These are phyloP conservation scores for Himalopsyche anomala DNA, from an alignment of 2,888 invertebrate genomes.

Conservation along the genomic window DNA sequence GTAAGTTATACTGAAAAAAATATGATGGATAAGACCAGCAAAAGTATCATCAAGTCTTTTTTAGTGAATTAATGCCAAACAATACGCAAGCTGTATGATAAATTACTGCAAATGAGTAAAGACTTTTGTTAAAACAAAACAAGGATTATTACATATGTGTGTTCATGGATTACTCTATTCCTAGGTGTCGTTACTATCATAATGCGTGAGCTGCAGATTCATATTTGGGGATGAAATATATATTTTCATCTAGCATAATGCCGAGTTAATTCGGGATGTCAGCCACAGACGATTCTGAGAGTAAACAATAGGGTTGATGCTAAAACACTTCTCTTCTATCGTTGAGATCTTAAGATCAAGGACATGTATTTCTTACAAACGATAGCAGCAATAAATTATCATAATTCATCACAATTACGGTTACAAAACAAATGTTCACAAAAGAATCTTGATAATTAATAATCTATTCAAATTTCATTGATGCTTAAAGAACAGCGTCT, in stretches of 20 bases:
- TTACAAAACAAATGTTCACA: neutral
- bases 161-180: constrained; percentile 44
- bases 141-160: constrained; percentile 55
- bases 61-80: constrained; percentile 2
- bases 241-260: constrained; percentile 48
- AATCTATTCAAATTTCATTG: too few species aligned
- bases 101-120: neutral
- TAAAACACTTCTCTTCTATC: neutral
- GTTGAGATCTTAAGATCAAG: constrained; percentile 16
- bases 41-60: neutral
- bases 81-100: constrained; percentile 33
- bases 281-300: constrained; percentile 54
- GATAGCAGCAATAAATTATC: constrained; percentile 28
- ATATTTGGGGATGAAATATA: constrained; percentile 54
- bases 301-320: constrained; percentile 46
- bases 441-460: neutral
- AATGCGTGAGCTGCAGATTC: constrained; percentile 12
- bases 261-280: constrained; percentile 61
- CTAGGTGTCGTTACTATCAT: constrained; percentile 24
- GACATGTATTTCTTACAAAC: neutral
- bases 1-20: too few species aligned
- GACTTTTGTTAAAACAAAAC: constrained; percentile 53
- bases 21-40: neutral
- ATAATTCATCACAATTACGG: neutral
- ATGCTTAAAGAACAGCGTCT: too few species aligned